Conservation (phyloP, 2,113 vertebrate species). For the Aythya baeri region DNA sequence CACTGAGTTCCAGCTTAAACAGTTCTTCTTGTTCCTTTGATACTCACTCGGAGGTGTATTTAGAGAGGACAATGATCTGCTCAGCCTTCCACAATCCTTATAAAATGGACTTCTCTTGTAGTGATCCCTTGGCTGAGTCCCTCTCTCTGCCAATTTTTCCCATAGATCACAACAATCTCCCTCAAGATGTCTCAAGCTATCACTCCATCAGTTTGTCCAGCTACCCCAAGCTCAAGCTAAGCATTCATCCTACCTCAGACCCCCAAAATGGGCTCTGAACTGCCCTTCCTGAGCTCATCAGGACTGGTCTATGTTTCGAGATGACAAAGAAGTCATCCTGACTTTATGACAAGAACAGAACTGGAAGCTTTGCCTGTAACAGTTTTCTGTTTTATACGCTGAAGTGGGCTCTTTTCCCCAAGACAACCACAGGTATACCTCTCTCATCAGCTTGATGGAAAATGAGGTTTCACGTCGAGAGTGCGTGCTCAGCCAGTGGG, state of each 20-base stretch:
- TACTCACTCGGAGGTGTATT: accelerated
- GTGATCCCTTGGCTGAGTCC: background rate
- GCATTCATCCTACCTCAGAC: background rate
- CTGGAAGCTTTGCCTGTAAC: background rate
- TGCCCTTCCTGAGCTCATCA: too few species aligned
- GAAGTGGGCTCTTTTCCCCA: background rate
- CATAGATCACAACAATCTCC: background rate
- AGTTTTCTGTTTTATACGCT: background rate
- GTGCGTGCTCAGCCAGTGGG: background rate
- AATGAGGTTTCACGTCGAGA: background rate
- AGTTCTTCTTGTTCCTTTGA: background rate
- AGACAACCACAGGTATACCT: background rate
- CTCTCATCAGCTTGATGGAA: background rate
- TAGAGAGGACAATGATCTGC: background rate
- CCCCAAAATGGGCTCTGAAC: background rate
- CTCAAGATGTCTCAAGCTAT: background rate
- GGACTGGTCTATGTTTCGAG: too few species aligned
- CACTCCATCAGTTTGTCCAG: background rate
- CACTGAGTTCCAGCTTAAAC: background rate
- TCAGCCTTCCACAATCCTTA: background rate
- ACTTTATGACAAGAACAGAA: background rate
- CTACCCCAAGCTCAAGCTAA: background rate
- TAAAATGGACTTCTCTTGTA: background rate
- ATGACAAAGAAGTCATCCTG: too few species aligned
- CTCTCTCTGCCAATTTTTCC: background rate